Percentiles rank a stretch among this genome's conserved stretches.
phyloP scores from a whole-genome alignment of 2,888 invertebrate species.

The Flabesymbios commensalis region DNA sequence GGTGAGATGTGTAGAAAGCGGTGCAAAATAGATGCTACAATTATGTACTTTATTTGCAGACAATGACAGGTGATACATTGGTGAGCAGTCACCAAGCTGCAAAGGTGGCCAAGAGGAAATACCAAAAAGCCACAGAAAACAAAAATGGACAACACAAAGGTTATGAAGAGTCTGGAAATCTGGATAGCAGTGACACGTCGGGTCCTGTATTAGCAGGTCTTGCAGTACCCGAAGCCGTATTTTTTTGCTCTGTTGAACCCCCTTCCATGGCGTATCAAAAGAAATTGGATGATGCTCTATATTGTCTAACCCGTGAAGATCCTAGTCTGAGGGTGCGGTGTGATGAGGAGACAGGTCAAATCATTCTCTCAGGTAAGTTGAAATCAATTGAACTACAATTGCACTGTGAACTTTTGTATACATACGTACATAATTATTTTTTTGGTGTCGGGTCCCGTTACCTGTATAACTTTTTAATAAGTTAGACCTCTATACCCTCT shows the following conservation, averaged over 20 bases:
- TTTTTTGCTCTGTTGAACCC: constrained; percentile 94
- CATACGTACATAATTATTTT: no score
- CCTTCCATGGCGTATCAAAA: constrained; percentile 77
- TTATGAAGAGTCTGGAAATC: no score
- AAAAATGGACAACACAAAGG: no score
- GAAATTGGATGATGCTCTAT: constrained; percentile 79
- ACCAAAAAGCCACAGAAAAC: no score
- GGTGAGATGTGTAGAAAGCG: no score
- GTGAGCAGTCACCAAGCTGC: constrained; percentile 40
- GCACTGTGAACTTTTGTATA: no score
- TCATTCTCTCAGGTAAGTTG: constrained; percentile 66
- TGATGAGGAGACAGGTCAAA: constrained; percentile 83
- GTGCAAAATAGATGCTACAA: no score
- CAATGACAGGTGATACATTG: constrained; percentile 68
- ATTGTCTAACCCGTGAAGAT: constrained; percentile 83
- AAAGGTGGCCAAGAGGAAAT: constrained; percentile 12
- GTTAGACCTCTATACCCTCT: no score
- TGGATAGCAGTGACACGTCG: not conserved
- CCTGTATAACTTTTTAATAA: no score
- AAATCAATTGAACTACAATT: no score
- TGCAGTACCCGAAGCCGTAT: constrained; percentile 88
- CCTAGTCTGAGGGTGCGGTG: constrained; percentile 73
- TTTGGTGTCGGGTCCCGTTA: no score
- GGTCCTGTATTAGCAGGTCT: constrained; percentile 66
- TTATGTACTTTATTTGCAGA: constrained; percentile 29